A percentile compares a stretch with the other conserved stretches of the same genome.
These are phyloP conservation scores for Ichneumon xanthorius DNA, from an alignment of 2,888 invertebrate genomes.

Conservation along the genomic window DNA sequence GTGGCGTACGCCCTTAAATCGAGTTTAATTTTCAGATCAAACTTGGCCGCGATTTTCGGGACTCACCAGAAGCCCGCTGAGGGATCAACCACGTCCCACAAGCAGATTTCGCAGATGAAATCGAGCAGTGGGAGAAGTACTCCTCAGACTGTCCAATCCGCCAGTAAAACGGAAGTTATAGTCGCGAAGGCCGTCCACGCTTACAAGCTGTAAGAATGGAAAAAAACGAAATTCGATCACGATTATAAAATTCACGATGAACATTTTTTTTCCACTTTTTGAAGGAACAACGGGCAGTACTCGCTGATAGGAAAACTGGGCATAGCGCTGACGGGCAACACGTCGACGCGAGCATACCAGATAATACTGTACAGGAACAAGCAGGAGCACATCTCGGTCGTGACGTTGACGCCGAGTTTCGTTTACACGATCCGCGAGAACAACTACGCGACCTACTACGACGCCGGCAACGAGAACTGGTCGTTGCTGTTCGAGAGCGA, in stretches of 20 bases:
- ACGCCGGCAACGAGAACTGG: conserved; percentile 86
- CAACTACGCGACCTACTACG: conserved; percentile 84
- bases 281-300: conserved; percentile 80
- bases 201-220: conserved; percentile 77
- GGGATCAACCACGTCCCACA: conserved; percentile 38
- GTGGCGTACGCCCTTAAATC: background rate
- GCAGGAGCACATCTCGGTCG: conserved; percentile 78
- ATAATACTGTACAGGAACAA: conserved; percentile 82
- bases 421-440: conserved; percentile 78
- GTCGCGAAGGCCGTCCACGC: conserved; percentile 79
- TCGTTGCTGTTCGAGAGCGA: conserved; percentile 85
- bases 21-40: conserved; percentile 72
- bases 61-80: conserved; percentile 61
- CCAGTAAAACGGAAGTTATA: conserved; percentile 77
- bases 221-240: background rate
- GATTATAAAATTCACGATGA: background rate
- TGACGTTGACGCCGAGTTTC: conserved; percentile 77
- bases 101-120: conserved; percentile 69
- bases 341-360: conserved; percentile 76
- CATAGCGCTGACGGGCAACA: conserved; percentile 80
- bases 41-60: conserved; percentile 79
- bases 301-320: conserved; percentile 80
- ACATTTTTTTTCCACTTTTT: conserved; percentile 54
- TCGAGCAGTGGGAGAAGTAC: conserved; percentile 55
- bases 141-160: conserved; percentile 66